Evolutionary conservation across 2,797 vertebrate species (phyloP), one percentile per base, ranked within the genome.

Genomic region (Lepidocolaptes lacrymiger): DNA sequence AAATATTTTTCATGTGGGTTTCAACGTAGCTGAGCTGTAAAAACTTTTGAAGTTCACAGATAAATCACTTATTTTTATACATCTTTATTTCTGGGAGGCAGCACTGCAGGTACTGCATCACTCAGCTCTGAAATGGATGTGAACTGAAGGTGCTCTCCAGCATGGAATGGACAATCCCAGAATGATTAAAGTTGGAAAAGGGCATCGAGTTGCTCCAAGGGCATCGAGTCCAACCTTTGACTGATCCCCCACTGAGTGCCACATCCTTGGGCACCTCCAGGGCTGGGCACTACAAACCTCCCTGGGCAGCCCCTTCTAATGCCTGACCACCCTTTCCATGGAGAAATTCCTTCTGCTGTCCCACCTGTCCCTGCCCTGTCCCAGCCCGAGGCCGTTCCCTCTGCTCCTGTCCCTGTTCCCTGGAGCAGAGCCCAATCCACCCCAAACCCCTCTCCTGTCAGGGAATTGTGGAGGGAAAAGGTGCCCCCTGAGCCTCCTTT

Each of bases 11-110:
- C 26, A 3, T 2, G 1, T 32, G 14, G 34, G 43, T 63, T n/a
- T 30, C 48, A 17, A 5, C 6, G 9, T 0, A 23, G 19, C 0
- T 9, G 19, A 68, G 37, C 51, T 41, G 15, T 5, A 19, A 69
- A 69, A 39, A n/a, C 5, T 2, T 20, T 46, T 55, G 13, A 12
- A 34, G 4, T 13, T 27, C 14, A 28, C 6, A 10, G 3, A 3
- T 2, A 3, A 6, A 12, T 36, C 46, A 37, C 8, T 6, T 12
- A 16, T n/a, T 43, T 48, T 36, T 54, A 51, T 9, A 56, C 4
- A 12, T 32, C 56, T 7, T 12, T 59, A 9, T 83, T 83, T 56
- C 34, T 39, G 9, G 62, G 55, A 59, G 28, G 16, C 10, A 24
- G 11, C 11, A 7, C 7, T n/a, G 43, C 15, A 17, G 27, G 27